Percentiles rank a stretch among this genome's conserved stretches.
Conservation (phyloP, 2,797 vertebrate genomes). For the Phoeniculus purpureus region DNA sequence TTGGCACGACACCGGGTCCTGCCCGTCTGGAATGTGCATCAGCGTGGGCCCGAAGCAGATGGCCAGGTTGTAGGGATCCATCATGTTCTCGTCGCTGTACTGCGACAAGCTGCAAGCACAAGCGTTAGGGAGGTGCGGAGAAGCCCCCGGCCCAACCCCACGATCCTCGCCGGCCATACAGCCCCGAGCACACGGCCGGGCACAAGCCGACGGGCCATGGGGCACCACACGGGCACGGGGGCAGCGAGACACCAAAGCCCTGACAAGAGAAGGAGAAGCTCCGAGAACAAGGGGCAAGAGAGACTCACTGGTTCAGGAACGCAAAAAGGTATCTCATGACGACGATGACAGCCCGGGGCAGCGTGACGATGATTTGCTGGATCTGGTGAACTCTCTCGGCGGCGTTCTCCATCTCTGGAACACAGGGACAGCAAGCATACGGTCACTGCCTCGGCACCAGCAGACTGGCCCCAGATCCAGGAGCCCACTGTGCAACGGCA, state of each 20-base stretch:
- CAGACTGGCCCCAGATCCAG: not conserved
- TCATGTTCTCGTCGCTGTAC: constrained; percentile 99
- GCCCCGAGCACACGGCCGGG: rapidly evolving
- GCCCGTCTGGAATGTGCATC: constrained; percentile 96
- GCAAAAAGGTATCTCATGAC: constrained; percentile 99
- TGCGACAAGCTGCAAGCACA: constrained; percentile 89
- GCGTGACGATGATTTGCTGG: constrained; percentile 90
- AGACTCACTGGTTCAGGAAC: constrained; percentile 97
- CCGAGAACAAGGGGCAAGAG: not conserved
- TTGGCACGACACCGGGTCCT: constrained; percentile 96
- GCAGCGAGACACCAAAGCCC: not conserved
- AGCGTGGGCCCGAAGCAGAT: constrained; percentile 98
- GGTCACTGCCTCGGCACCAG: not conserved
- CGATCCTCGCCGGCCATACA: rapidly evolving
- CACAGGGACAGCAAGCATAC: not conserved
- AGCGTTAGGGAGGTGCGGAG: not conserved
- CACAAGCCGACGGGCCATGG: not conserved
- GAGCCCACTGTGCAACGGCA: not conserved
- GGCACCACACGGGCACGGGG: rapidly evolving
- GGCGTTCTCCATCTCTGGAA: constrained; percentile 90
- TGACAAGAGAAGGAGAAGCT: not conserved
- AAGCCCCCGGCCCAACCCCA: not conserved
- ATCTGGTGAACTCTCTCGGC: constrained; percentile 93
- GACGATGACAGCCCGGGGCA: constrained; percentile 90
- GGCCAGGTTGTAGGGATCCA: constrained; percentile 98